Base-by-base conservation (phyloP, 2,797 vertebrate genomes). In the Ara ararauna region DNA sequence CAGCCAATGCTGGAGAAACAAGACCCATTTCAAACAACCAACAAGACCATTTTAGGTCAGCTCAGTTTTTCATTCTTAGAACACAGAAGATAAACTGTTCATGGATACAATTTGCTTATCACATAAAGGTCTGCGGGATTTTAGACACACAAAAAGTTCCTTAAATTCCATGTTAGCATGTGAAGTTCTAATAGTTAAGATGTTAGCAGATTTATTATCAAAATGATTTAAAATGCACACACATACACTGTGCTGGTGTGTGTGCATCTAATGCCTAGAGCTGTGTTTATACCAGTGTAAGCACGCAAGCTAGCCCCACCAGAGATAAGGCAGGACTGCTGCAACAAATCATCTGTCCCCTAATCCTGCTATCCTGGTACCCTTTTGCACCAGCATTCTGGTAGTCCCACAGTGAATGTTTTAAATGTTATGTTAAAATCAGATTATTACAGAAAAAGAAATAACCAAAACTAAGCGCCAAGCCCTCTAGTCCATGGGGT, bases 1-100 rank as follows among this genome's bases (percentile, higher is more conserved):
- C 99, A 93, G 89, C 85, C 94, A 97, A 91, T 71, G 95, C 98
- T 98, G 81, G 64, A 83, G 62, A 89, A 89, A 85, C 67, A 97
- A 73, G 72, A 66, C 12, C 12, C 44, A 36, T 75, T 73, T 94
- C 40, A 87, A 90, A 27, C 27, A 62, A 87, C 9, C 45, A 64
- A 50, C 8, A 75, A 72, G 17, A 2, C 7, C 16, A 36, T 64
- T 89, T 66, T 30, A 73, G 16, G 32, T 60, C 47, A 77, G 14
- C 23, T 36, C 11, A 50, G 38, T 60, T 85, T 68, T 74, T 26
- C 38, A 34, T 36, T 89, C 53, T 83, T 32, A 38, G 2, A 22
- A 67, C 32, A 47, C 21, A 44, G 29, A 68, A 66, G 10, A 71
- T 64, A 85, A 77, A n/a, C 40, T 44, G 4, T 27, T 82, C 21